These are phyloP conservation scores for Rhinoderma darwinii DNA, from an alignment of 2,113 vertebrate genomes.

Conservation along the genomic window DNA sequence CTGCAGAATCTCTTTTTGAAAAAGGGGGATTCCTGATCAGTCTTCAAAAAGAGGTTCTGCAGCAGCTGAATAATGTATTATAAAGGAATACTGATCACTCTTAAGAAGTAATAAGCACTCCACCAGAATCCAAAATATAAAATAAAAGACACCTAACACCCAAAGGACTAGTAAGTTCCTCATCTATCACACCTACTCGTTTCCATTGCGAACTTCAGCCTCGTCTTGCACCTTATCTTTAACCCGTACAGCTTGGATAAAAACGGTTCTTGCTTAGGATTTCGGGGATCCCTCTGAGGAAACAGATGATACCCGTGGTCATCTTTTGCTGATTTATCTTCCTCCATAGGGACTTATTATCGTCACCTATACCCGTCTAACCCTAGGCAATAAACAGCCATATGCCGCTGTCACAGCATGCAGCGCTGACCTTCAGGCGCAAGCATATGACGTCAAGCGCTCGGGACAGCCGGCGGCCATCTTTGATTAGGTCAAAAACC, in stretches of 20 bases:
- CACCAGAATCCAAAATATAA: too few relatives aligned
- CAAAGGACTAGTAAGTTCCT: too few relatives aligned
- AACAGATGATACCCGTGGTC: conserved; percentile 79
- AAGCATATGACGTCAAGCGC: not conserved
- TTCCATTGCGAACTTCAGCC: conserved; percentile 82
- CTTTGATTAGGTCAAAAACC: not conserved
- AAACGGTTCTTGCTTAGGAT: conserved; percentile 65
- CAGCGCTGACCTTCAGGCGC: conserved; percentile 9
- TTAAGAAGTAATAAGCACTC: too few relatives aligned
- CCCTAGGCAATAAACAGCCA: not conserved
- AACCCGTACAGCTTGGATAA: conserved; percentile 72
- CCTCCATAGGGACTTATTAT: not conserved
- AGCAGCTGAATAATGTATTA: too few relatives aligned
- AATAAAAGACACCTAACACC: too few relatives aligned
- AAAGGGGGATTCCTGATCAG: too few relatives aligned
- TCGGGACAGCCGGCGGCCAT: not conserved
- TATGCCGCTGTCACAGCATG: not conserved
- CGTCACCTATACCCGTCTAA: not conserved
- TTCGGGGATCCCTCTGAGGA: conserved; percentile 70
- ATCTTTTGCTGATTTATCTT: conserved; percentile 65
- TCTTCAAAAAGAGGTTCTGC: too few relatives aligned
- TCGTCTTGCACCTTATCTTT: conserved; percentile 81
- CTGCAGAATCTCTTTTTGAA: too few relatives aligned
- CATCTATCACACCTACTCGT: conserved; percentile 77
- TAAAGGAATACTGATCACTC: too few relatives aligned